Evolutionary conservation across 1,140 invertebrate species (phyloP).

Genomic region (Luehdorfia chinensis): DNA sequence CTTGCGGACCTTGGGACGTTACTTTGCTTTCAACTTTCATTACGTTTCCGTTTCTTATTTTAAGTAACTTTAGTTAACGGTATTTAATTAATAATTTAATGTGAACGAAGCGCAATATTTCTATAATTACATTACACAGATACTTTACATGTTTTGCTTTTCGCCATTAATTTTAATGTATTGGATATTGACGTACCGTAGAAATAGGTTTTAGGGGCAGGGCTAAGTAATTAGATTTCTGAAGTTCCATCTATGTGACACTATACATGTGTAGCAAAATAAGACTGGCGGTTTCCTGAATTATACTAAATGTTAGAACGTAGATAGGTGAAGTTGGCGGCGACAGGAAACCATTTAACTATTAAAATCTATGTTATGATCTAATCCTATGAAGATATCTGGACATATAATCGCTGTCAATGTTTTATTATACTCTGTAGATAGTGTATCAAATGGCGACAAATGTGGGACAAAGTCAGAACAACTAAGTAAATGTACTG

Average conservation of each 20-base stretch:
- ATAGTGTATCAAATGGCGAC: constrained; percentile 9
- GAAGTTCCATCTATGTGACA: not conserved
- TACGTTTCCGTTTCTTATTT: no score
- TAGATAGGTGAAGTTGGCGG: not conserved
- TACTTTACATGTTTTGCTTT: no score
- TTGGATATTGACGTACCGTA: not conserved
- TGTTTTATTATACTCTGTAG: constrained; percentile 4
- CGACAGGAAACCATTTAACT: no score
- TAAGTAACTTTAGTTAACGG: no score
- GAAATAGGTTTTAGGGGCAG: not conserved
- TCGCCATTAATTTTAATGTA: not conserved
- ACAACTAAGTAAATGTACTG: not conserved
- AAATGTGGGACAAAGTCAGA: not conserved
- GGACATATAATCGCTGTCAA: constrained; percentile 3
- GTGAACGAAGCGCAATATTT: no score
- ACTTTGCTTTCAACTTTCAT: no score
- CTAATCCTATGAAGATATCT: not conserved
- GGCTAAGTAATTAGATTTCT: no score
- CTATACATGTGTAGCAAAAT: not conserved
- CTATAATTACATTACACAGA: no score
- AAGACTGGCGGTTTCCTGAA: not conserved
- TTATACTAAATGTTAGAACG: not conserved
- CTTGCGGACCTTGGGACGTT: no score
- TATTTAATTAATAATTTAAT: no score
- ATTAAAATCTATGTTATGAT: no score